Conservation (phyloP, 2,113 vertebrate species). For the Glaucomys volans region DNA sequence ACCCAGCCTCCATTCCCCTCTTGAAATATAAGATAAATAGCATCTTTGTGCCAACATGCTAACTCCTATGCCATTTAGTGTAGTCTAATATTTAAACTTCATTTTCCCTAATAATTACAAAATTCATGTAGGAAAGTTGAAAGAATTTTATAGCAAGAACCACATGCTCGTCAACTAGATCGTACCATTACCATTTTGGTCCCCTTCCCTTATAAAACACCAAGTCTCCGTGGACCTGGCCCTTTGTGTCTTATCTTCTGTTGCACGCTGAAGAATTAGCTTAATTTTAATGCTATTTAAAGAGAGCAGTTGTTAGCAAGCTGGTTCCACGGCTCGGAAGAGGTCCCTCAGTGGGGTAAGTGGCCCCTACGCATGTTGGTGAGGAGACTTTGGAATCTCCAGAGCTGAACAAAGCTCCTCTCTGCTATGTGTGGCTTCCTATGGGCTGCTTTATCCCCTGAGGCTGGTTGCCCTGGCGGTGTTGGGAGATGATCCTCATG, state of each 20-base stretch:
- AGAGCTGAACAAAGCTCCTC: not conserved
- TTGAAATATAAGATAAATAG: not conserved
- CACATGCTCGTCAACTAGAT: not conserved
- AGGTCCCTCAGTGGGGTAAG: not conserved
- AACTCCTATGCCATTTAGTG: not conserved
- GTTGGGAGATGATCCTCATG: not conserved
- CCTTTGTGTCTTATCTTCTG: not conserved
- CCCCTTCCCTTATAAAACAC: not conserved
- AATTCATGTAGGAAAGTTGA: not conserved
- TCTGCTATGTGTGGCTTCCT: not conserved
- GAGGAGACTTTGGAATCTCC: not conserved
- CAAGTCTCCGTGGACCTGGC: not conserved
- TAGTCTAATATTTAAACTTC: not conserved
- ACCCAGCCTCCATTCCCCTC: not conserved
- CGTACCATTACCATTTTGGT: not conserved
- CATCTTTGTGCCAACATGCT: not conserved
- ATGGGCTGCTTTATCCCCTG: not conserved
- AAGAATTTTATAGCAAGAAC: not conserved
- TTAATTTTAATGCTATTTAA: not conserved
- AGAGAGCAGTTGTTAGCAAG: not conserved
- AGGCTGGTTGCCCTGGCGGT: not conserved
- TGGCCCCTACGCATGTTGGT: accelerated
- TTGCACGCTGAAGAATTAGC: not conserved
- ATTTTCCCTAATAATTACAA: not conserved
- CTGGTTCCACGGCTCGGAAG: not conserved